Base-by-base conservation (phyloP, 2,113 vertebrate genomes). In the Alligator mississippiensis region DNA sequence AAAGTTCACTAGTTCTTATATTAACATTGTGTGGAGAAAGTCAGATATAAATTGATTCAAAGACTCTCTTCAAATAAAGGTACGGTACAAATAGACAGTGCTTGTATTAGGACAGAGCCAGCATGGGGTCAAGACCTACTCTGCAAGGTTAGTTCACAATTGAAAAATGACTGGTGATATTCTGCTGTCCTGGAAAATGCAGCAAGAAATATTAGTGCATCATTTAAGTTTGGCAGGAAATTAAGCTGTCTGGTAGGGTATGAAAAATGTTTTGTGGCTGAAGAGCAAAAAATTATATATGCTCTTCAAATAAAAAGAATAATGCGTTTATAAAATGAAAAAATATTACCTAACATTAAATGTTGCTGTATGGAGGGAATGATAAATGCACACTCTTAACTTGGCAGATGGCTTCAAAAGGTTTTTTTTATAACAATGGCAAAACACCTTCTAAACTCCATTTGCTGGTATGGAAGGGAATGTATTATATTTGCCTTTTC, bases 171-270 rank as follows among this genome's bases (percentile, higher is more conserved):
- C 60, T 5, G 16, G 0, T 30, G 59, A 17, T 47, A 11, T 92
- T 95, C 70, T 91, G 86, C 34, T 55, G 38, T 90, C 82, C 70
- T 75, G 85, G 78, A 54, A 92, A 89, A 84, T 78, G 70, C 7
- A 21, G 54, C 1, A 4, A 87, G 62, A 66, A 91, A 90, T 91
- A 55, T 60, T 92, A 88, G 89, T 22, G 80, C 82, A 81, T 63
- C 61, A 63, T 87, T 90, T 89, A 90, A 87, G 92, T 30, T 47
- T 64, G 60, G 77, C 64, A 95, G 95, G 92, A 96, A 97, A 93
- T 90, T 77, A 85, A 88, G 86, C 21, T 60, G 58, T 84, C 72
- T 94, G 47, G 61, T 82, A 78, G 59, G 13, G 57, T 47, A 64
- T 92, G 76, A 93, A 79, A 95, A 93, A 92, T 22, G 54, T 63